phyloP scores from a whole-genome alignment of 2,797 vertebrate genomes.

The Psittacula echo region DNA sequence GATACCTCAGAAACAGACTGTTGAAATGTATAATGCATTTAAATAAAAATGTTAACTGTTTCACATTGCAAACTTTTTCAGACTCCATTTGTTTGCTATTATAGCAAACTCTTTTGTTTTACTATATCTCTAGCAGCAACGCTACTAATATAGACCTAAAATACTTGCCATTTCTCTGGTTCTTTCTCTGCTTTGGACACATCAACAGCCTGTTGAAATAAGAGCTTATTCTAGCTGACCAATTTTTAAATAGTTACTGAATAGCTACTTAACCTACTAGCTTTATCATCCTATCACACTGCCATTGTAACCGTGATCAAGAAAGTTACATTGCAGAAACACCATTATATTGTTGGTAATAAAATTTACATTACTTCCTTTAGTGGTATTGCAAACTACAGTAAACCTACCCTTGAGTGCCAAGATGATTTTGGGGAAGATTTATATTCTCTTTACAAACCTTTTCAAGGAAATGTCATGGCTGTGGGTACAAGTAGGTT shows the following conservation, averaged over 20 bases:
- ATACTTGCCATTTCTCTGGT: background rate
- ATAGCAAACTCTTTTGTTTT: background rate
- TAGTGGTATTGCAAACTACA: background rate
- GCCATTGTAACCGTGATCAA: background rate
- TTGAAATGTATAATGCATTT: background rate
- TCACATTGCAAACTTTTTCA: background rate
- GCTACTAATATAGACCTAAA: background rate
- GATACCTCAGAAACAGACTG: background rate
- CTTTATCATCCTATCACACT: background rate
- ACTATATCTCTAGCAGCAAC: background rate
- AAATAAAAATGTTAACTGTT: background rate
- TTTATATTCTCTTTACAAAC: background rate
- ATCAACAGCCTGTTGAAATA: background rate
- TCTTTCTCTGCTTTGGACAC: background rate
- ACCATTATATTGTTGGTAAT: background rate
- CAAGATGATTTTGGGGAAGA: background rate
- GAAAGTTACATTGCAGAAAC: background rate
- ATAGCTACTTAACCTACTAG: background rate
- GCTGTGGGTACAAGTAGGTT: background rate
- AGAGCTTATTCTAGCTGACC: background rate
- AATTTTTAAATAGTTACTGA: background rate
- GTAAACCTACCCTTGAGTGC: background rate
- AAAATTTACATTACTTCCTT: background rate
- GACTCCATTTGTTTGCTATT: background rate
- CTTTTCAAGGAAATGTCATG: background rate